A percentile compares a stretch with the other conserved stretches of the same genome.
Evolutionary conservation across 2,888 invertebrate genomes (phyloP).

Genomic region (Apomyelois bistriatella): DNA sequence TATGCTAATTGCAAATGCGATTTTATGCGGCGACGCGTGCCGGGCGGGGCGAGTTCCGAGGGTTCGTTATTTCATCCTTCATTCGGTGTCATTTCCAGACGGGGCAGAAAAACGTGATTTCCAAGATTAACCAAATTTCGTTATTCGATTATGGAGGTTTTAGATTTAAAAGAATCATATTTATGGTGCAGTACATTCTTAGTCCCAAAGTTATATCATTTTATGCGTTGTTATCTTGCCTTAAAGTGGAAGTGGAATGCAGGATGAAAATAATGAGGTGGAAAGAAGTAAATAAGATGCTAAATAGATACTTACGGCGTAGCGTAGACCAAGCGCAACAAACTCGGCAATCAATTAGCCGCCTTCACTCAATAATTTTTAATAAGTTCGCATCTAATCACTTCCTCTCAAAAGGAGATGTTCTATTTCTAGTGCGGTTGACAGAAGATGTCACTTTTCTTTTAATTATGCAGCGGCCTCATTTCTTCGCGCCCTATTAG

Average conservation of each 20-base stretch:
- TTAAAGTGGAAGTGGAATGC: neutral
- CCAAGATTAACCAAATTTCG: constrained; percentile 34
- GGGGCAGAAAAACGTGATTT: constrained; percentile 31
- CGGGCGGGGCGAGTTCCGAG: constrained; percentile 47
- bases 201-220: no score
- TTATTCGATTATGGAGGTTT: neutral
- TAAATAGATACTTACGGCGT: constrained; percentile 29
- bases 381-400: constrained; percentile 76
- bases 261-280: no score
- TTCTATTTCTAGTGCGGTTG: constrained; percentile 71
- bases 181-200: neutral
- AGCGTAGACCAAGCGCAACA: constrained; percentile 35
- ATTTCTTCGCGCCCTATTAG: constrained; percentile 80
- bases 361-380: constrained; percentile 78
- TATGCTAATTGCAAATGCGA: constrained; percentile 54
- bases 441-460: constrained; percentile 78
- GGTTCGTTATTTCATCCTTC: constrained; percentile 61
- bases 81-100: constrained; percentile 56
- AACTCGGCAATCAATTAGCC: constrained; percentile 63
- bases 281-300: constrained; percentile 14
- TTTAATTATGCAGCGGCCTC: constrained; percentile 76
- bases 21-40: constrained; percentile 59
- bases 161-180: neutral
- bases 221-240: no score
- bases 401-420: constrained; percentile 73